phyloP scores from a whole-genome alignment of 2,113 vertebrate genomes.

The Limanda limanda region DNA sequence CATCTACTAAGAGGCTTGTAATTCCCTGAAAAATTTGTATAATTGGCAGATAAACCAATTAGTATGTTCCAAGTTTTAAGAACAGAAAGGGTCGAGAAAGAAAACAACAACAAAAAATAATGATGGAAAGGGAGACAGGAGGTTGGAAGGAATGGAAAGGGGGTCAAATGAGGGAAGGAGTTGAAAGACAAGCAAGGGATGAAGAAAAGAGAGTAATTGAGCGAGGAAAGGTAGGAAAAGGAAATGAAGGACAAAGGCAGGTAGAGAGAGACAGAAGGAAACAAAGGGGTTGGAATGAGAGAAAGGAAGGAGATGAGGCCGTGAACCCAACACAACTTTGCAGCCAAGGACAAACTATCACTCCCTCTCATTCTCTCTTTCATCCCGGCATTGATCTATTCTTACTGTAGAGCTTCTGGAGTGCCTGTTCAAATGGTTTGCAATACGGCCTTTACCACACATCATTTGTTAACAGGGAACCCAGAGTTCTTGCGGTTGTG shows the following conservation, averaged over 20 bases:
- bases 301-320: conserved; percentile 43
- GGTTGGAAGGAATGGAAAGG: neutral
- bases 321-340: conserved; percentile 50
- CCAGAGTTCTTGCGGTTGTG: conserved; percentile 65
- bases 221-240: neutral
- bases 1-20: neutral
- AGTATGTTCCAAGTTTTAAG: neutral
- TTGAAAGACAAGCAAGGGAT: neutral
- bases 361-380: conserved; percentile 56
- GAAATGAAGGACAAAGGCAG: neutral
- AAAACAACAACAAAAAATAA: neutral
- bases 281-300: conserved; percentile 17
- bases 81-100: neutral
- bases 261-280: neutral
- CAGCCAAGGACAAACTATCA: conserved; percentile 62
- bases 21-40: neutral
- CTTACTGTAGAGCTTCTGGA: conserved; percentile 71
- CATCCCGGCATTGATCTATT: conserved; percentile 63
- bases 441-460: conserved; percentile 57
- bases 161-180: neutral
- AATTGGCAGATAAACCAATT: neutral
- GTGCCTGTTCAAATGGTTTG: conserved; percentile 57
- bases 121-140: neutral
- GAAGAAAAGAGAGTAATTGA: neutral
- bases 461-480: conserved; percentile 74